phyloP scores from a whole-genome alignment of 2,888 invertebrate species.

The Plusia festucae region DNA sequence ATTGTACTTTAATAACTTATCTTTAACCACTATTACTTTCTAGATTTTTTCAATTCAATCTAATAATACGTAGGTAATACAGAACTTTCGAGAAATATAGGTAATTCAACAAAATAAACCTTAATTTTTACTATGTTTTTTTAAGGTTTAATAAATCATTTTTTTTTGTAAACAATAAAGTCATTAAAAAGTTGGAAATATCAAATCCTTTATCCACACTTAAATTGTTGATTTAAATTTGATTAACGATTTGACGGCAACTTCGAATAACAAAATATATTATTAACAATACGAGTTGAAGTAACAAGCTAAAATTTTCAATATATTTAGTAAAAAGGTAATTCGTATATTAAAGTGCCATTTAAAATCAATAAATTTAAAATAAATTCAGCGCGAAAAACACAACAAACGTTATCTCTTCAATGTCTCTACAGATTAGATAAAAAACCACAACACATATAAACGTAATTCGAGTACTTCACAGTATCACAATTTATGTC shows the following conservation, averaged over 20 bases:
- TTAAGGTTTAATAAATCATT: too few species aligned
- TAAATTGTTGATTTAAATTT: neutral
- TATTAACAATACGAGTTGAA: too few species aligned
- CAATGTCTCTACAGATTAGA: constrained; percentile 30
- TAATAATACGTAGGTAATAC: too few species aligned
- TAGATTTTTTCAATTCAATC: neutral
- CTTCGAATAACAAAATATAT: too few species aligned
- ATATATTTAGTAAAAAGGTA: too few species aligned
- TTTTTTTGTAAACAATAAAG: too few species aligned
- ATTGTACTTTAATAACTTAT: neutral
- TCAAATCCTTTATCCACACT: neutral
- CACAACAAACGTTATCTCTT: neutral
- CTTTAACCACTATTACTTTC: too few species aligned
- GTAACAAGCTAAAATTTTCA: too few species aligned
- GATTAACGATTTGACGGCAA: neutral
- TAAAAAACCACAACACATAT: constrained; percentile 34
- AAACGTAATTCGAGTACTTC: neutral
- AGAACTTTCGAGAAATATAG: neutral
- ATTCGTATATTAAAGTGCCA: too few species aligned
- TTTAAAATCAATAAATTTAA: too few species aligned
- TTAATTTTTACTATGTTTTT: too few species aligned
- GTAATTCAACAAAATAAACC: neutral
- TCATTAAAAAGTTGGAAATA: neutral
- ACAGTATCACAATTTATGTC: too few species aligned
- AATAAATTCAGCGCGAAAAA: constrained; percentile 19